Evolutionary conservation across 2,113 vertebrate genomes (phyloP).

Genomic region (Gila orcuttii): DNA sequence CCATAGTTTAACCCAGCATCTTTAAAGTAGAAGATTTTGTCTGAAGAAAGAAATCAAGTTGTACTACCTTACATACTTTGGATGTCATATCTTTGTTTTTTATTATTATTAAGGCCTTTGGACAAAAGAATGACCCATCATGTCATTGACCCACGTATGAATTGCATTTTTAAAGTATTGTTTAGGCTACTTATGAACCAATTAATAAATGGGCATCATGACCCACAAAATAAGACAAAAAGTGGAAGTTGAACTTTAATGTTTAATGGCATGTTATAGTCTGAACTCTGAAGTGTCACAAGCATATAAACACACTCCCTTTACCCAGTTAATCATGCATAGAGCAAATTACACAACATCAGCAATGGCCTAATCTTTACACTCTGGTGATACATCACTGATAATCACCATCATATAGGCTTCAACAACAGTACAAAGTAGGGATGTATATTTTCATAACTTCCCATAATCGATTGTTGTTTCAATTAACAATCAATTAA

Average conservation of each 20-base stretch:
- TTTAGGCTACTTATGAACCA: too few relatives aligned
- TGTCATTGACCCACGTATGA: not conserved
- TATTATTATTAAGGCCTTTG: too few relatives aligned
- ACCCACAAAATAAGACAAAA: not conserved
- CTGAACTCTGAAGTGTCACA: not conserved
- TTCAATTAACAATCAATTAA: too few relatives aligned
- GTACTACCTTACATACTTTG: too few relatives aligned
- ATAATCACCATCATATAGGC: not conserved
- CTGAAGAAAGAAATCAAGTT: too few relatives aligned
- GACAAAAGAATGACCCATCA: too few relatives aligned
- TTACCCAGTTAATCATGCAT: conserved; percentile 4
- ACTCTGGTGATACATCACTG: conserved; percentile 11
- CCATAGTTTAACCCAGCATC: too few relatives aligned
- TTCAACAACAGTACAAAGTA: conserved; percentile 23
- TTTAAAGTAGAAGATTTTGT: too few relatives aligned
- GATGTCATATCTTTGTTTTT: too few relatives aligned
- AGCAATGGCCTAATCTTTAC: conserved; percentile 31
- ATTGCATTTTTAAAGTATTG: not conserved
- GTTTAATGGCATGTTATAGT: not conserved
- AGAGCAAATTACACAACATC: conserved; percentile 32
- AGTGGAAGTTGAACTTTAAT: conserved; percentile 8
- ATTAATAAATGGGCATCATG: not conserved
- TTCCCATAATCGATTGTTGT: too few relatives aligned
- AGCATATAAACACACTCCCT: not conserved
- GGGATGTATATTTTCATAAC: too few relatives aligned